Conservation (phyloP, 2,888 invertebrate species). For the Perithous albicinctus region DNA sequence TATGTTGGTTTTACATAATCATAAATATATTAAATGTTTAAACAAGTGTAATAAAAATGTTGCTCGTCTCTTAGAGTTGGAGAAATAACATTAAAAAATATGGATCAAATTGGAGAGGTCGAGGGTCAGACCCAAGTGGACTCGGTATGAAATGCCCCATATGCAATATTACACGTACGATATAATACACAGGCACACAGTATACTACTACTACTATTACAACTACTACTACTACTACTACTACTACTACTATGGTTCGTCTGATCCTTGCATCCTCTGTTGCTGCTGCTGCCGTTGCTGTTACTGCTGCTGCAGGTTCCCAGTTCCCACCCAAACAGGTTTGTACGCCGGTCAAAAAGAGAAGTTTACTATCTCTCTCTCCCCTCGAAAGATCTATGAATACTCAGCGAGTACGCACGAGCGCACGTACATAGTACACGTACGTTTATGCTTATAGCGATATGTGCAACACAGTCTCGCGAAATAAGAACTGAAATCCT, state of each 20-base stretch:
- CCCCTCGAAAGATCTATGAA: conserved; percentile 63
- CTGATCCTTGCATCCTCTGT: conserved; percentile 42
- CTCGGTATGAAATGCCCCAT: too few species aligned
- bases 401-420: conserved; percentile 55
- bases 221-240: background rate
- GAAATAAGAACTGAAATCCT: conserved; percentile 60
- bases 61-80: too few species aligned
- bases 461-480: conserved; percentile 18
- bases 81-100: too few species aligned
- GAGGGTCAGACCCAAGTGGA: too few species aligned
- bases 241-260: conserved; percentile 43
- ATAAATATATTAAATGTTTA: too few species aligned
- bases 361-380: conserved; percentile 45
- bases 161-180: conserved; percentile 4
- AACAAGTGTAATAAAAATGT: too few species aligned
- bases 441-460: conserved; percentile 24
- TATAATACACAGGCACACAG: background rate
- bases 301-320: conserved; percentile 62
- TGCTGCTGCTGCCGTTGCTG: conserved; percentile 46
- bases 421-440: conserved; percentile 29
- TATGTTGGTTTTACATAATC: too few species aligned
- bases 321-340: conserved; percentile 68
- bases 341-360: conserved; percentile 63
- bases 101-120: too few species aligned
- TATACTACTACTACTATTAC: background rate